Evolutionary conservation across 2,888 invertebrate genomes (phyloP), one percentile per base, ranked within the genome.

Genomic region (Laothoe populi): DNA sequence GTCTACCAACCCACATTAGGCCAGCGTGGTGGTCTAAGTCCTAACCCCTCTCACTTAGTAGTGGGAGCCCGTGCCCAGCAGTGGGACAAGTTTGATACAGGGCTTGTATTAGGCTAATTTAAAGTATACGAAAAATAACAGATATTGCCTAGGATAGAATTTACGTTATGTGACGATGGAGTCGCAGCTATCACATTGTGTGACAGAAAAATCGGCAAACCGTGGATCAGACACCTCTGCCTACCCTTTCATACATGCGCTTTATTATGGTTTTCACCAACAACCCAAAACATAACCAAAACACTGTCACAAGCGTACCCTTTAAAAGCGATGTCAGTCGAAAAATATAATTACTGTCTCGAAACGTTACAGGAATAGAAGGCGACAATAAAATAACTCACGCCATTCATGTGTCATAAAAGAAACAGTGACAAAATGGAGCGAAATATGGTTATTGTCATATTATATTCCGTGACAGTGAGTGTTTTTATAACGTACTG

Each of bases 371-470:
- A 68, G 74, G 80, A 77, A 75, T 80, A 81, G 76, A 72, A 63
- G 62, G 70, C 68, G 72, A 62, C 70, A 80, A 79, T 78, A 80
- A 79, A 80, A 77, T 77, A 78, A 74, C 70, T 77, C 73, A 79
- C 68, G 82, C 74, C 79, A 74, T 71, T 78, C 77, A 76, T 63
- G 63, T 73, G 78, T 77, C 76, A 71, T 53, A 65, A 72, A 72
- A 68, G 69, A 68, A 70, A 61, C 71, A 64, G 76, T 71, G 73
- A 77, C 73, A 75, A 78, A 75, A 75, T 71, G 65, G 72, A 81
- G 75, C 78, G 73, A 82, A 81, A 83, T 79, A 81, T 83, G 84
- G 82, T 86, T 84, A 87, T 86, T 84, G 87, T 87, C 84, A 84
- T 81, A 78, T 82, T 79, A 77, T 77, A 78, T 81, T 81, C 73